phyloP scores from a whole-genome alignment of 2,113 vertebrate species.

The Xyrauchen texanus region DNA sequence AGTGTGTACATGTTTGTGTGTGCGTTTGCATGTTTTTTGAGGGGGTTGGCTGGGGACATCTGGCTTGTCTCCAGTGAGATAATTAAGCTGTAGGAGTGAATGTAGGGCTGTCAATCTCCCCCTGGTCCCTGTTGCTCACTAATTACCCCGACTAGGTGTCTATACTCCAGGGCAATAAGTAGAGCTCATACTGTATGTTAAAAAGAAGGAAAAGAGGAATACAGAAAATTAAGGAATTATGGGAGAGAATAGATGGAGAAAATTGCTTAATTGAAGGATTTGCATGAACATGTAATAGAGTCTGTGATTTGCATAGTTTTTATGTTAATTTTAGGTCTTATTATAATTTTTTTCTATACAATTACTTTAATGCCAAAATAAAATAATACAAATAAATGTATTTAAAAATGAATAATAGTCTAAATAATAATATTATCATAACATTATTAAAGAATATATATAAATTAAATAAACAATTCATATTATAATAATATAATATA shows the following conservation, averaged over 20 bases:
- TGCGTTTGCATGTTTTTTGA: neutral
- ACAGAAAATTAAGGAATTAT: neutral
- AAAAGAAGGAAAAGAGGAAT: neutral
- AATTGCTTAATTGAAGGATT: neutral
- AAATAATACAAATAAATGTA: too few relatives aligned
- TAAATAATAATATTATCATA: too few relatives aligned
- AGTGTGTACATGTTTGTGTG: neutral
- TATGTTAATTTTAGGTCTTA: neutral
- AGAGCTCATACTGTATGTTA: neutral
- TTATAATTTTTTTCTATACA: neutral
- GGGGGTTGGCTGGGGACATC: conserved; percentile 8
- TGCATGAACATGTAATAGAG: neutral
- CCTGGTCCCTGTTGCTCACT: conserved; percentile 6
- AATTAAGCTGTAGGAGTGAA: conserved; percentile 32
- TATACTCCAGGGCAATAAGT: conserved; percentile 7
- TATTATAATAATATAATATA: too few relatives aligned
- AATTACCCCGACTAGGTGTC: conserved; percentile 30
- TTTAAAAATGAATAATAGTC: too few relatives aligned
- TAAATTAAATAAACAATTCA: too few relatives aligned
- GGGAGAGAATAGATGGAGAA: neutral
- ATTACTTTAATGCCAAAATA: too few relatives aligned
- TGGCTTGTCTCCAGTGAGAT: conserved; percentile 22
- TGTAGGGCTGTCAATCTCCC: conserved; percentile 16
- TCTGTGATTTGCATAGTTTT: neutral
- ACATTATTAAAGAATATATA: too few relatives aligned